These are phyloP conservation scores for Tupaia chinensis DNA, from an alignment of 2,113 vertebrate species.

Conservation along the genomic window DNA sequence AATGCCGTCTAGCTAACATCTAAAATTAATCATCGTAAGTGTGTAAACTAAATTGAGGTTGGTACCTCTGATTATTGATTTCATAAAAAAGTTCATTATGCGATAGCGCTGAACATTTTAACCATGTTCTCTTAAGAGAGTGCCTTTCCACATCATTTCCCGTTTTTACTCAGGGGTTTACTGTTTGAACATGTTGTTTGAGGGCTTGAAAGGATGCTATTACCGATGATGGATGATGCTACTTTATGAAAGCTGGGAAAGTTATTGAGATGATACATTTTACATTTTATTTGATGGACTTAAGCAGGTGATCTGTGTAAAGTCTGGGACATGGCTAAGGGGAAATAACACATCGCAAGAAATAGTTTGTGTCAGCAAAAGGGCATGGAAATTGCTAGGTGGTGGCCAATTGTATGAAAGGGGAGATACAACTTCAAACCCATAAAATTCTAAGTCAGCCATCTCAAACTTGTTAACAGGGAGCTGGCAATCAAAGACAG, in stretches of 20 bases:
- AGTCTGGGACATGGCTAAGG: not conserved
- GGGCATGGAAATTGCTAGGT: not conserved
- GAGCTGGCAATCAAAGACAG: not conserved
- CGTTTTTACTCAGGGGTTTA: constrained; percentile 47
- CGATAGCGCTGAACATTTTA: not conserved
- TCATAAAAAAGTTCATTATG: not conserved
- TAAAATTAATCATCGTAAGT: too few relatives aligned
- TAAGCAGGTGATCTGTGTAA: constrained; percentile 72
- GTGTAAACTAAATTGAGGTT: not conserved
- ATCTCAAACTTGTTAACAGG: constrained; percentile 29
- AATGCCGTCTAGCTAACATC: too few relatives aligned
- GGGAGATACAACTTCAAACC: not conserved
- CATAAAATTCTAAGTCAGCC: not conserved
- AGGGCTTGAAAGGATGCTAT: constrained; percentile 36
- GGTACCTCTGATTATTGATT: not conserved
- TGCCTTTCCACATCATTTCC: constrained; percentile 46
- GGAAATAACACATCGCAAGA: constrained; percentile 1
- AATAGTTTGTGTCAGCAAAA: constrained; percentile 57
- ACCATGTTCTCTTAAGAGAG: not conserved
- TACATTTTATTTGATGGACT: constrained; percentile 48
- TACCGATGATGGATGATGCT: constrained; percentile 66
- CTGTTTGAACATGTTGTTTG: constrained; percentile 53
- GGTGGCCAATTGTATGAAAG: not conserved
- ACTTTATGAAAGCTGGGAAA: constrained; percentile 42
- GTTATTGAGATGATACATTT: constrained; percentile 66